Evolutionary conservation across 30 jellyfish, hydroid and myxozoan species (phyloP).

Genomic region (Aurelia coerulea): DNA sequence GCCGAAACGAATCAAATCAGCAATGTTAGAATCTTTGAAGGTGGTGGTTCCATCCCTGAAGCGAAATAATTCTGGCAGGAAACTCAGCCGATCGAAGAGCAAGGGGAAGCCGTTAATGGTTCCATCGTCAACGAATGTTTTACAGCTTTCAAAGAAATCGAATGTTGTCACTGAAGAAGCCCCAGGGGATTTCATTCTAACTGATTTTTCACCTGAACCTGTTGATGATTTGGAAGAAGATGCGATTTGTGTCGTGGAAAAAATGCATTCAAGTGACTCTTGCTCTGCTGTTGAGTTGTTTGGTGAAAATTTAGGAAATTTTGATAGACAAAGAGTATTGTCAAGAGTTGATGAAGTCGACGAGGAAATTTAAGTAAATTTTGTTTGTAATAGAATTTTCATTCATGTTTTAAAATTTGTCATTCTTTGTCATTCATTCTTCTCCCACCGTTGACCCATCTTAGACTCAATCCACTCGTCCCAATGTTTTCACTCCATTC

Average conservation of each 20-base stretch:
- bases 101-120: neutral
- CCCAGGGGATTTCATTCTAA: conserved; percentile 1
- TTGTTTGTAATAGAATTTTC: neutral
- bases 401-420: no score
- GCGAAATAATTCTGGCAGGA: conserved; percentile 6
- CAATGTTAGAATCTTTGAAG: conserved; percentile 51
- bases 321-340: conserved; percentile 28
- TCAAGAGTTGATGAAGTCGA: conserved; percentile 36
- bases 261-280: neutral
- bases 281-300: conserved; percentile 2
- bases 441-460: no score
- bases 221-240: neutral
- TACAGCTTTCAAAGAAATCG: neutral
- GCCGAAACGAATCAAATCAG: conserved; percentile 50
- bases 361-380: neutral
- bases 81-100: neutral
- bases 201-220: neutral
- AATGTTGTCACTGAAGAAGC: conserved; percentile 2
- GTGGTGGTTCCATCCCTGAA: conserved; percentile 52
- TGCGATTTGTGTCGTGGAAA: neutral
- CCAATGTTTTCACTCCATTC: no score
- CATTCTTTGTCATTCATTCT: no score
- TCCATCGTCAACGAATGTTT: neutral
- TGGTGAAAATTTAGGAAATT: conserved; percentile 2
- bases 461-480: no score